Percentiles rank a stretch among this genome's conserved stretches.
These are phyloP conservation scores for Aethina tumida DNA, from an alignment of 1,140 invertebrate species.

Conservation along the genomic window DNA sequence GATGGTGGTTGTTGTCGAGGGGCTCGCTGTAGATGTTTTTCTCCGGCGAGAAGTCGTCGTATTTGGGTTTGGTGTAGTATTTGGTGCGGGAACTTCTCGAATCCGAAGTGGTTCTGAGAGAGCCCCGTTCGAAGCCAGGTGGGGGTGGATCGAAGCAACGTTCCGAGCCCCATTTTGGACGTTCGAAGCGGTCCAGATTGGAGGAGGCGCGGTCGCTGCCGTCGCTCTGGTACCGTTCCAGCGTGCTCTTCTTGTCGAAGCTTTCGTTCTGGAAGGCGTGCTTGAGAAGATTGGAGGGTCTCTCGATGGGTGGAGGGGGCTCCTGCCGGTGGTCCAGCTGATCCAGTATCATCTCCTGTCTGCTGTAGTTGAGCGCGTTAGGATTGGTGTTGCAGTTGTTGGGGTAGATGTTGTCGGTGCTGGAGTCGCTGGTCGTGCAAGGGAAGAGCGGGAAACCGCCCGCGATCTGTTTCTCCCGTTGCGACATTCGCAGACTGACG, in stretches of 20 bases:
- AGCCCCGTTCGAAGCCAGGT: slow-evolving; percentile 26
- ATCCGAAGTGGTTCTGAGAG: slow-evolving; percentile 22
- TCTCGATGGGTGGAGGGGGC: slow-evolving; percentile 39
- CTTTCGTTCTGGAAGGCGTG: slow-evolving; percentile 39
- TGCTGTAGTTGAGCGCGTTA: slow-evolving; percentile 70
- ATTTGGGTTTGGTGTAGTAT: slow-evolving; percentile 43
- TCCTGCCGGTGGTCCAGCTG: too few relatives aligned
- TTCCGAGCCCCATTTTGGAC: slow-evolving; percentile 34
- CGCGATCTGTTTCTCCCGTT: slow-evolving; percentile 47
- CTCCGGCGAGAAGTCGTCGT: slow-evolving; percentile 25
- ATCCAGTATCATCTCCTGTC: slow-evolving; percentile 49
- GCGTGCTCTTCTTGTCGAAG: slow-evolving; percentile 43
- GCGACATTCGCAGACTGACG: slow-evolving; percentile 54
- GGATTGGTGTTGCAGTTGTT: slow-evolving; percentile 78
- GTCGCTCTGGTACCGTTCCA: slow-evolving; percentile 36
- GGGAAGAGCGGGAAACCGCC: slow-evolving; percentile 68
- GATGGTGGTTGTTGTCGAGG: slow-evolving; percentile 24
- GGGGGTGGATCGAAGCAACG: slow-evolving; percentile 28
- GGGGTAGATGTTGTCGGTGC: slow-evolving; percentile 72
- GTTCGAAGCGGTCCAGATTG: slow-evolving; percentile 34
- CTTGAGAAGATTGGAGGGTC: slow-evolving; percentile 36
- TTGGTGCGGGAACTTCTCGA: slow-evolving; percentile 31
- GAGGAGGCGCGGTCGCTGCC: slow-evolving; percentile 14
- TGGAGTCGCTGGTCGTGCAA: slow-evolving; percentile 64
- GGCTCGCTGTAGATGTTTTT: slow-evolving; percentile 33